Percentiles rank a stretch among this genome's conserved stretches.
These are phyloP conservation scores for Archocentrus centrarchus DNA, from an alignment of 2,113 vertebrate genomes.

Conservation along the genomic window DNA sequence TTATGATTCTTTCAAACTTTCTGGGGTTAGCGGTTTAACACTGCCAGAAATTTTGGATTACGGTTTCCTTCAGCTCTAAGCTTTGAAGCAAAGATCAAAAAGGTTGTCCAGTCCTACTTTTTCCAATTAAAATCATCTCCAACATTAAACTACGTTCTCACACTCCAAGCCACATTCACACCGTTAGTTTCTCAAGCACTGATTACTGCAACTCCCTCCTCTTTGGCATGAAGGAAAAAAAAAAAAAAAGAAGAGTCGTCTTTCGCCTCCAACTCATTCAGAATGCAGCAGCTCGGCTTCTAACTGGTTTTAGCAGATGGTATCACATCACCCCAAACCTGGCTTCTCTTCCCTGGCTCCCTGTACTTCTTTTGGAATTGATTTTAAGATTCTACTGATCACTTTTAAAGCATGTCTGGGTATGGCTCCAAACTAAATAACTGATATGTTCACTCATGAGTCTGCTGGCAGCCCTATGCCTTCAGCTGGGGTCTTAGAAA, in stretches of 20 bases:
- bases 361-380: background rate
- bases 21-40: background rate
- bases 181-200: background rate
- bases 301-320: background rate
- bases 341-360: background rate
- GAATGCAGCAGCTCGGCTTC: constrained; percentile 3
- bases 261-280: background rate
- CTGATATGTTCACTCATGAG: background rate
- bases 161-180: too few relatives aligned
- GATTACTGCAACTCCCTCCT: background rate
- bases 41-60: constrained; percentile 6
- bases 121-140: background rate
- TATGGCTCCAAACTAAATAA: background rate
- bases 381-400: constrained; percentile 1
- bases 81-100: background rate
- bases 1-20: background rate
- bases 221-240: background rate
- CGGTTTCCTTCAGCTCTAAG: background rate
- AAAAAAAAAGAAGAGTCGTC: background rate
- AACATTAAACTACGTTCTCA: background rate
- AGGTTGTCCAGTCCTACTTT: background rate
- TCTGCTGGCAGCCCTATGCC: background rate
- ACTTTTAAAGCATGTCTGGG: background rate
- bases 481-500: background rate
- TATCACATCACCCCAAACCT: background rate